A percentile compares a stretch with the other conserved stretches of the same genome.
Conservation (phyloP, 2,113 vertebrate genomes). For the Pionites leucogaster region DNA sequence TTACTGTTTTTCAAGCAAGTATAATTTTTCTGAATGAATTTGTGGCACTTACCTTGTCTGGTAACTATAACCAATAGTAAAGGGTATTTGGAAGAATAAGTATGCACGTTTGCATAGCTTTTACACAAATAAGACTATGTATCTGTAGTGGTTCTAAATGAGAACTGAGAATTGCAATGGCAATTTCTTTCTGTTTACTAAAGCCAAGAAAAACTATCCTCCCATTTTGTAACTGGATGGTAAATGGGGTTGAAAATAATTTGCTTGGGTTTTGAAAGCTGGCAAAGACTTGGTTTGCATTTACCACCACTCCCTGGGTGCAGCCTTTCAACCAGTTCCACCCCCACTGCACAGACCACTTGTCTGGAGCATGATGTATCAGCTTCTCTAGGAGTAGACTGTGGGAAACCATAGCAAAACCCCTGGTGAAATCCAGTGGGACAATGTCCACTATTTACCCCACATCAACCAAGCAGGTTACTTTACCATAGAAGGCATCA, state of each 20-base stretch:
- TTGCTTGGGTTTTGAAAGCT: not conserved
- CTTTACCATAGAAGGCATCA: not conserved
- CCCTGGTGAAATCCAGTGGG: not conserved
- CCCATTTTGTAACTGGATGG: not conserved
- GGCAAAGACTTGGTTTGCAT: not conserved
- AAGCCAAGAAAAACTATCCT: not conserved
- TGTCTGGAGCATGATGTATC: not conserved
- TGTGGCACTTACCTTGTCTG: not conserved
- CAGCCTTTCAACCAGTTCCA: not conserved
- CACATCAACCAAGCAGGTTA: not conserved
- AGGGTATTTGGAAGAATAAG: not conserved
- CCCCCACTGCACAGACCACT: not conserved
- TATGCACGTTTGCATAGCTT: not conserved
- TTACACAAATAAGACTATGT: not conserved
- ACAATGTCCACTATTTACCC: fast-evolving
- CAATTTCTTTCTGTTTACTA: not conserved
- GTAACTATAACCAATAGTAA: not conserved
- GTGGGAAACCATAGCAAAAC: not conserved
- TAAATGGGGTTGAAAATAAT: not conserved
- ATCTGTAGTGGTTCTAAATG: not conserved
- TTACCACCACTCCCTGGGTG: not conserved
- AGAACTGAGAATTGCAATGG: not conserved
- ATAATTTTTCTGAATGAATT: not conserved
- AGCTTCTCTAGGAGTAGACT: not conserved
- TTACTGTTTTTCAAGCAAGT: fast-evolving